Percentiles rank a stretch among this genome's conserved stretches.
phyloP scores from a whole-genome alignment of 2,888 invertebrate genomes.

The Anthoptus insignis region DNA sequence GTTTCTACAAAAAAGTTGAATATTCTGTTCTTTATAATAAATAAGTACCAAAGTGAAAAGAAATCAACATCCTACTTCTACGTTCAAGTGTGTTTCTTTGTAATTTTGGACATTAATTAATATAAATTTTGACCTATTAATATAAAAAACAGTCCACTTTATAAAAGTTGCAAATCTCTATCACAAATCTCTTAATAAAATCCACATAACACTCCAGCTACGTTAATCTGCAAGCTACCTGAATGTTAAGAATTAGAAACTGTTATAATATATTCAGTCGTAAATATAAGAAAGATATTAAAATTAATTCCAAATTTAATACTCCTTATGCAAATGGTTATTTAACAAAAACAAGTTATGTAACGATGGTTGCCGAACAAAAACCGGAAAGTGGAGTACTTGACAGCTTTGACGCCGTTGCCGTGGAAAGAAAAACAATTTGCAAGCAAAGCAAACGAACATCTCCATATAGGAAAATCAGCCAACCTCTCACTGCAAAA shows the following conservation, averaged over 20 bases:
- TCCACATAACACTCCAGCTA: background rate
- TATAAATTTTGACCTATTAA: too few relatives aligned
- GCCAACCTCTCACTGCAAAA: slow-evolving; percentile 34
- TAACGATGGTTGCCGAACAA: slow-evolving; percentile 22
- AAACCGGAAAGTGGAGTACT: slow-evolving; percentile 16
- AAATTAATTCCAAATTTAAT: slow-evolving; percentile 4
- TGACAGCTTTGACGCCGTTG: slow-evolving; percentile 30
- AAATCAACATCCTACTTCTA: too few relatives aligned
- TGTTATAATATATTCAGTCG: background rate
- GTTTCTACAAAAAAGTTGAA: too few relatives aligned
- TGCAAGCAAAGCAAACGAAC: slow-evolving; percentile 27
- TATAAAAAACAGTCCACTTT: too few relatives aligned
- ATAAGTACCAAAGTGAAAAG: too few relatives aligned
- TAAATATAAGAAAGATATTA: background rate
- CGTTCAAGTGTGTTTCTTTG: too few relatives aligned
- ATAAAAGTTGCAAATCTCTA: too few relatives aligned
- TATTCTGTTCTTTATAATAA: too few relatives aligned
- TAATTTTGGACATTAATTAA: too few relatives aligned
- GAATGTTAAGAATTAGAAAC: background rate
- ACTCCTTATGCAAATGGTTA: slow-evolving; percentile 13
- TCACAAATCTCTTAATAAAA: background rate
- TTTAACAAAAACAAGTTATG: slow-evolving; percentile 13
- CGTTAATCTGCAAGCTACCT: background rate
- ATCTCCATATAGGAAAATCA: slow-evolving; percentile 39
- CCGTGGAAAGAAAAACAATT: slow-evolving; percentile 31